Evolutionary conservation across 1,140 invertebrate species (phyloP).

Genomic region (Bradysia coprophila): DNA sequence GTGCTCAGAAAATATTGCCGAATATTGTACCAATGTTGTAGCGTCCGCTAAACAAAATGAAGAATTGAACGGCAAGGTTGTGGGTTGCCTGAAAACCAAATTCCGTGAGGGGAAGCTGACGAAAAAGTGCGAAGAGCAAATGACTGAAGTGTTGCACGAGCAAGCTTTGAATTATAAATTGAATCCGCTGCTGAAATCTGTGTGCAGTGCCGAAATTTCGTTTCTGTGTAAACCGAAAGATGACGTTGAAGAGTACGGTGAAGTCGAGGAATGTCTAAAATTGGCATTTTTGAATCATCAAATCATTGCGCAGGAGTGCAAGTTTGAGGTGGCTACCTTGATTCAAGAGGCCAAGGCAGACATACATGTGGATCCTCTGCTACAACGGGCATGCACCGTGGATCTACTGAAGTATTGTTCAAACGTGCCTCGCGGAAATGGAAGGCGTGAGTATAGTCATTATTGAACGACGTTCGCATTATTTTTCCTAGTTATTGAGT

Average conservation of each 20-base stretch:
- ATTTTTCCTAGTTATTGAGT: too few species aligned
- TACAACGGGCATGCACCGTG: conserved; percentile 56
- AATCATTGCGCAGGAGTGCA: conserved; percentile 53
- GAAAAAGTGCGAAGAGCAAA: conserved; percentile 58
- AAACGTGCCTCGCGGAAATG: conserved; percentile 64
- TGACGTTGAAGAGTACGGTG: conserved; percentile 32
- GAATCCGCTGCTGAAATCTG: conserved; percentile 59
- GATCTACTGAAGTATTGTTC: conserved; percentile 73
- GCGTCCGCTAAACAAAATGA: conserved; percentile 27
- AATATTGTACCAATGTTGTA: conserved; percentile 37
- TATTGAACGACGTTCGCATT: too few species aligned
- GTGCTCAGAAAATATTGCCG: conserved; percentile 52
- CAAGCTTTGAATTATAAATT: conserved; percentile 72
- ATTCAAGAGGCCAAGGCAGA: conserved; percentile 64
- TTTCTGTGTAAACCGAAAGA: conserved; percentile 35
- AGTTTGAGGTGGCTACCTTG: conserved; percentile 59
- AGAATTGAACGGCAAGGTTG: conserved; percentile 42
- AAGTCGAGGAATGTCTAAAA: conserved; percentile 77
- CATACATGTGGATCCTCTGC: conserved; percentile 63
- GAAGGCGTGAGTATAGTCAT: conserved; percentile 66
- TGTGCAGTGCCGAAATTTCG: conserved; percentile 52
- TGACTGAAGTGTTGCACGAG: conserved; percentile 64
- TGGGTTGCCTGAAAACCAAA: conserved; percentile 54
- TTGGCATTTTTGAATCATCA: conserved; percentile 49
- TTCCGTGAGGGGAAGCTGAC: conserved; percentile 55